A percentile compares a stretch with the other conserved stretches of the same genome.
Conservation (phyloP, 1,140 invertebrate species). For the Drosophila orosa region DNA sequence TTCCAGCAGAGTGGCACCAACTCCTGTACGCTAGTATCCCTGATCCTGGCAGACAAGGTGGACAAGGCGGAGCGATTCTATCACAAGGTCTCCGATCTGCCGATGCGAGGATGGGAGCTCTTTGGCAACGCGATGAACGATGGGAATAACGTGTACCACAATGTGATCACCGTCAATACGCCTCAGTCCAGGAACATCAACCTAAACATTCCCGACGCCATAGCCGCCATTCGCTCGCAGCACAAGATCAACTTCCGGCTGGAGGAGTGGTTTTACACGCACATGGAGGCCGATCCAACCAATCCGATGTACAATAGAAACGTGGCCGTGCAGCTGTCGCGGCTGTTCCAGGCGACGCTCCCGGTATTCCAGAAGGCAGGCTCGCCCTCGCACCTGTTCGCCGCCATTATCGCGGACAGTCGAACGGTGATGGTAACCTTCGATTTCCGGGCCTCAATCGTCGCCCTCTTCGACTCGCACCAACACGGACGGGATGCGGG, state of each 20-base stretch:
- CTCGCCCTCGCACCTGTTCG: slow-evolving; percentile 60
- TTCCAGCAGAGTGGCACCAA: slow-evolving; percentile 78
- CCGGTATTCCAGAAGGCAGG: slow-evolving; percentile 69
- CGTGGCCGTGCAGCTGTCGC: slow-evolving; percentile 67
- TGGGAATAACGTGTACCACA: slow-evolving; percentile 77
- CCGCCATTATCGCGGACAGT: slow-evolving; percentile 78
- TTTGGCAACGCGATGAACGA: slow-evolving; percentile 81
- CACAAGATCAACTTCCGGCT: slow-evolving; percentile 75
- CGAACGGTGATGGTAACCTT: slow-evolving; percentile 78
- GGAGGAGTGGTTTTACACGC: slow-evolving; percentile 82
- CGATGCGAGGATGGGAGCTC: slow-evolving; percentile 65
- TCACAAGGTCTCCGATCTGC: slow-evolving; percentile 59
- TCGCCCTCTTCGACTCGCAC: slow-evolving; percentile 78
- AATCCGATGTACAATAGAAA: slow-evolving; percentile 70
- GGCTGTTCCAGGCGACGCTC: slow-evolving; percentile 68
- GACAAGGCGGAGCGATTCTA: slow-evolving; percentile 66
- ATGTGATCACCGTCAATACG: slow-evolving; percentile 64
- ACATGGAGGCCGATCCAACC: slow-evolving; percentile 75
- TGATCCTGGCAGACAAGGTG: slow-evolving; percentile 77
- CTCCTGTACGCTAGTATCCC: slow-evolving; percentile 77
- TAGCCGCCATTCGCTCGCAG: slow-evolving; percentile 70
- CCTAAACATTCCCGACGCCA: slow-evolving; percentile 78
- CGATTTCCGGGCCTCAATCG: slow-evolving; percentile 69
- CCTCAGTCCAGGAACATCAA: slow-evolving; percentile 63
- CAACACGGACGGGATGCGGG: slow-evolving; percentile 77